phyloP scores from a whole-genome alignment of 2,797 vertebrate species.

The Danio albolineatus region DNA sequence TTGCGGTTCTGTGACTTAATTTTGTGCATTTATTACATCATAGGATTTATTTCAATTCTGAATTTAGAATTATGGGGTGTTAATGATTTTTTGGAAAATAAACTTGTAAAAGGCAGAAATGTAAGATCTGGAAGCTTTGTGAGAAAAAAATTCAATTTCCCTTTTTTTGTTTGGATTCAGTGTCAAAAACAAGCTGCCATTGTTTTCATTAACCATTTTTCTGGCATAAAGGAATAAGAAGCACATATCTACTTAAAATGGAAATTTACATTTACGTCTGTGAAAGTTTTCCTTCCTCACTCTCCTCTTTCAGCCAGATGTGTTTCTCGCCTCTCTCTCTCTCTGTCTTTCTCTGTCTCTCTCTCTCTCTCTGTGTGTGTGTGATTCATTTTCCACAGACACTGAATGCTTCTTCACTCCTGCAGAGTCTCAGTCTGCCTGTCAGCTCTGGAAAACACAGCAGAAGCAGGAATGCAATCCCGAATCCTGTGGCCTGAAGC shows the following conservation, averaged over 20 bases:
- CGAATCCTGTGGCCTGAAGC: conserved; percentile 52
- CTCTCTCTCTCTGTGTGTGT: conserved; percentile 23
- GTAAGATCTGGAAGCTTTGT: too few relatives aligned
- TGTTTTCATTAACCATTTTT: background rate
- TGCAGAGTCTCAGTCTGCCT: conserved; percentile 48
- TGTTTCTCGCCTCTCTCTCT: conserved; percentile 61
- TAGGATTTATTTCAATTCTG: too few relatives aligned
- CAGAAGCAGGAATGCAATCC: conserved; percentile 53
- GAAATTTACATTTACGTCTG: conserved; percentile 9
- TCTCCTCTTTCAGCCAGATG: conserved; percentile 50
- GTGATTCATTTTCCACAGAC: conserved; percentile 84
- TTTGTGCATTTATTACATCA: too few relatives aligned
- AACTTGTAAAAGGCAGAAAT: too few relatives aligned
- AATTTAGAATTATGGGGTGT: too few relatives aligned
- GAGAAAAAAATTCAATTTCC: too few relatives aligned
- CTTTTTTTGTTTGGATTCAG: too few relatives aligned
- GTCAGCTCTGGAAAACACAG: conserved; percentile 57
- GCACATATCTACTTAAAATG: background rate
- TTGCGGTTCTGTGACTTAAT: too few relatives aligned
- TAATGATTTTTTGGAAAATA: too few relatives aligned
- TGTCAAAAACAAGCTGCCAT: too few relatives aligned
- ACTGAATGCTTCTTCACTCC: conserved; percentile 65
- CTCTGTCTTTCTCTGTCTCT: conserved; percentile 57
- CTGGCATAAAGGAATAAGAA: background rate
- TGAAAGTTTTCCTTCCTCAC: conserved; percentile 40